Conservation (phyloP, 2,888 invertebrate species). For the Pandemis corylana region DNA sequence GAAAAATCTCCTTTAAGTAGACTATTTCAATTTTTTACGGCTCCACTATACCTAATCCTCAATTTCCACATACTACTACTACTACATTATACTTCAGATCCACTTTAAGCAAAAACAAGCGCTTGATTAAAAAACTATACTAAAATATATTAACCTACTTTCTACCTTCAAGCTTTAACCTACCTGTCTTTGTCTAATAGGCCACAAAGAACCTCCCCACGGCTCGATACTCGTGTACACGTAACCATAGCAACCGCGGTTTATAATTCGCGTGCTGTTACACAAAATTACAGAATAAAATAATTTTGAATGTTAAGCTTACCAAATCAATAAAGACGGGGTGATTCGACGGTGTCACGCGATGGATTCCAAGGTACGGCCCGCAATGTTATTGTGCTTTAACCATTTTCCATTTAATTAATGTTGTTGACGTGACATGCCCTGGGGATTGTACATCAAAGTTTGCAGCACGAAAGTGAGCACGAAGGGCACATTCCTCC, state of each 20-base stretch:
- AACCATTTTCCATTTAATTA: conserved; percentile 73
- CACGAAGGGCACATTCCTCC: conserved; percentile 40
- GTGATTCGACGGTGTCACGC: conserved; percentile 77
- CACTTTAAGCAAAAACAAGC: too few species aligned
- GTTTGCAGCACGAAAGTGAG: conserved; percentile 40
- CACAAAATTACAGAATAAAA: conserved; percentile 75
- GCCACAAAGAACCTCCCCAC: conserved; percentile 9
- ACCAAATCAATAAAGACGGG: conserved; percentile 74
- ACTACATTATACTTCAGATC: too few species aligned
- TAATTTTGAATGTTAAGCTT: conserved; percentile 73
- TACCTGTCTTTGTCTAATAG: not conserved
- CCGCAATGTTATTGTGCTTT: conserved; percentile 46
- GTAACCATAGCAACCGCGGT: conserved; percentile 65
- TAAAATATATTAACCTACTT: not conserved
- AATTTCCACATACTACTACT: too few species aligned
- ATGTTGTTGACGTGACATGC: conserved; percentile 70
- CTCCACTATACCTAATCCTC: too few species aligned
- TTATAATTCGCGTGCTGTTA: conserved; percentile 68
- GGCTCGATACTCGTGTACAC: conserved; percentile 62
- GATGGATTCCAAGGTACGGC: conserved; percentile 76
- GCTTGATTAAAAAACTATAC: too few species aligned
- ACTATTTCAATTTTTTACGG: too few species aligned
- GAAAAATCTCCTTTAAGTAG: too few species aligned
- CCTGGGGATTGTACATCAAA: conserved; percentile 54
- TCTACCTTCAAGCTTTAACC: not conserved